Evolutionary conservation across 2,888 invertebrate genomes (phyloP).

Genomic region (Hirtodrosophila duncani): DNA sequence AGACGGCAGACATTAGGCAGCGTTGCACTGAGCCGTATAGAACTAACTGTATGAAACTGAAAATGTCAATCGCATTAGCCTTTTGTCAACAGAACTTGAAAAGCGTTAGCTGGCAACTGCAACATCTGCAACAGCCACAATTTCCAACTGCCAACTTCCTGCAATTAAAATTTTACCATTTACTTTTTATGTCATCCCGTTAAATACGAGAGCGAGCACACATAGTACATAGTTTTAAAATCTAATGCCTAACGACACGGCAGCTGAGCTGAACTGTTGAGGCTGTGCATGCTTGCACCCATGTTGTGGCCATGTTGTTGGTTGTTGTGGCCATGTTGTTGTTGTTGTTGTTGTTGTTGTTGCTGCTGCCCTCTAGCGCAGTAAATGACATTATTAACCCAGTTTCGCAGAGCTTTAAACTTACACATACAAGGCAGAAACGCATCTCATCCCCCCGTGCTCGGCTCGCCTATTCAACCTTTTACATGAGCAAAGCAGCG

Average conservation of each 20-base stretch:
- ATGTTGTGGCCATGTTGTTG: constrained; percentile 40
- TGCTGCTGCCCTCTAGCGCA: constrained; percentile 54
- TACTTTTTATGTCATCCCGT: constrained; percentile 31
- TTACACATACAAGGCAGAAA: constrained; percentile 15
- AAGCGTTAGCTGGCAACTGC: constrained; percentile 6
- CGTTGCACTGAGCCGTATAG: no score
- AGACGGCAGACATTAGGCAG: no score
- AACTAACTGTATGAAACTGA: no score
- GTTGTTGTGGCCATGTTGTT: constrained; percentile 3
- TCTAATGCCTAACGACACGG: constrained; percentile 26
- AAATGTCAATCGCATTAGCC: constrained; percentile 47
- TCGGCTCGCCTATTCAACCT: no score
- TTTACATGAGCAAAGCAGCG: no score
- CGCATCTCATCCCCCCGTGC: no score
- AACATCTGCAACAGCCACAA: constrained; percentile 3
- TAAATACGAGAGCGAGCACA: no score
- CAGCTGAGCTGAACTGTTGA: constrained; percentile 7
- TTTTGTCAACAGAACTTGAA: constrained; percentile 42
- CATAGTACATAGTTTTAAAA: constrained; percentile 44
- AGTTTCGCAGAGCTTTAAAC: constrained; percentile 53
- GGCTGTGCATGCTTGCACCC: no score
- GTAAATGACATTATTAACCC: constrained; percentile 70
- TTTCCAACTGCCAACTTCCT: constrained; percentile 33
- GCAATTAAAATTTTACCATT: constrained; percentile 41
- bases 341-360: neutral